Base-by-base conservation (phyloP, 2,888 invertebrate species). In the Coenonympha arcania region DNA sequence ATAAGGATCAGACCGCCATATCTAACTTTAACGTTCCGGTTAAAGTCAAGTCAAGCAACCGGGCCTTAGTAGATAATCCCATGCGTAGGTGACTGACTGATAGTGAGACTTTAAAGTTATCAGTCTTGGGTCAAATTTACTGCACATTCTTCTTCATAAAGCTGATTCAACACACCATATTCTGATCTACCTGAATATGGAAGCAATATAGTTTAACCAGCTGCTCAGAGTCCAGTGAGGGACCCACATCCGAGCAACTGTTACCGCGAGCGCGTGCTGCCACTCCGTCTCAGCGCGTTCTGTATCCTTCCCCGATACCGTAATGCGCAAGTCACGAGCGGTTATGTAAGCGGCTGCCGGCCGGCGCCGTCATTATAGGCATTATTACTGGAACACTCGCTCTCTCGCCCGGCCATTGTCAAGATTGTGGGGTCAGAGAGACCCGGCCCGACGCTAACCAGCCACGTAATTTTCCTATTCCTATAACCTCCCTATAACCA, bases 281-380 rank as follows among this genome's bases (percentile, higher is more conserved):
- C 54, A 57, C 50, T 61, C 49, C 59, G 57, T 54, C 59, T 52
- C 60, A 57, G 60, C 48, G 51, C 65, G 64, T 65, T 65, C 70
- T 71, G 73, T 79, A 80, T 83, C 84, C 83, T 83, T 80, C 76
- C 73, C 60, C 66, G 75, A 76, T 82, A 80, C 83, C 79, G 81
- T 85, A 86, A 86, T 86, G 84, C 81, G 79, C 80, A 63, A 82
- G 85, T 85, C 86, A 86, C 86, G 86, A 84, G 76, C 77, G 79
- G 83, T 86, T 85, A 85, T 83, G 81, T 83, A 85, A 85, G 81
- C 84, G 79, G 81, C 59, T 63, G 82, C 82, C 72, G 78, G 71
- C 74, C 73, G 71, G 73, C 73, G 72, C 71, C 76, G 74, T 79
- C 82, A 84, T 84, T 85, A 85, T 83, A 79, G 78, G 70, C 74